phyloP scores from a whole-genome alignment of 30 jellyfish, hydroid and myxozoan genomes.

The Nemopilema nomurai region DNA sequence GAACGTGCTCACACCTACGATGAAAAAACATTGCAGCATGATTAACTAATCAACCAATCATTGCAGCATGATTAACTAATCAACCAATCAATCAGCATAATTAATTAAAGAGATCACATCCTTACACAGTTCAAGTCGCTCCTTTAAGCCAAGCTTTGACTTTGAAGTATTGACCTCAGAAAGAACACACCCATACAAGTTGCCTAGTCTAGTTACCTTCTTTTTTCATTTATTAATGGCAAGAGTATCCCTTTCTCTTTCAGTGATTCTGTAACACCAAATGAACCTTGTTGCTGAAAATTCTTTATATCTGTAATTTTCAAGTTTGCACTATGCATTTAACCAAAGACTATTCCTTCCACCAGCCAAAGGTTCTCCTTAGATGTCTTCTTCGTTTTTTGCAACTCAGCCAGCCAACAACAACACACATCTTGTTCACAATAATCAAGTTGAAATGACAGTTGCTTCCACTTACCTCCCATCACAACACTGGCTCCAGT shows the following conservation, averaged over 20 bases:
- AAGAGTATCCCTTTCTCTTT: too few relatives aligned
- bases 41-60: neutral
- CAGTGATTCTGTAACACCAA: neutral
- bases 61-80: neutral
- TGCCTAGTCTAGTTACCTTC: too few relatives aligned
- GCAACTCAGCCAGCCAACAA: neutral
- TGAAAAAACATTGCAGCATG: neutral
- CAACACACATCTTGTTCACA: too few relatives aligned
- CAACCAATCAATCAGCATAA: neutral
- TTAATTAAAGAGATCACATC: too few relatives aligned
- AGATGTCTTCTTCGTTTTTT: neutral
- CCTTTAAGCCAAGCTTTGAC: too few relatives aligned
- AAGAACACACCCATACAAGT: too few relatives aligned
- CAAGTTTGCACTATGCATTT: neutral
- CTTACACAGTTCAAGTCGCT: too few relatives aligned
- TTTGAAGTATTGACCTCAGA: too few relatives aligned
- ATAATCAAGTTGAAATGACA: too few relatives aligned
- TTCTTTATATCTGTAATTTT: neutral
- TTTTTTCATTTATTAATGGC: neutral
- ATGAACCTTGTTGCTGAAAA: neutral
- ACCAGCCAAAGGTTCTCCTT: neutral
- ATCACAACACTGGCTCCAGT: conserved; percentile 63
- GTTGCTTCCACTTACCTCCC: conserved; percentile 75
- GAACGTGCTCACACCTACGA: conserved; percentile 76
- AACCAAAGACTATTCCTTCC: too few relatives aligned